These are phyloP conservation scores for Sphaeramia orbicularis DNA, from an alignment of 2,797 vertebrate species.

Conservation along the genomic window DNA sequence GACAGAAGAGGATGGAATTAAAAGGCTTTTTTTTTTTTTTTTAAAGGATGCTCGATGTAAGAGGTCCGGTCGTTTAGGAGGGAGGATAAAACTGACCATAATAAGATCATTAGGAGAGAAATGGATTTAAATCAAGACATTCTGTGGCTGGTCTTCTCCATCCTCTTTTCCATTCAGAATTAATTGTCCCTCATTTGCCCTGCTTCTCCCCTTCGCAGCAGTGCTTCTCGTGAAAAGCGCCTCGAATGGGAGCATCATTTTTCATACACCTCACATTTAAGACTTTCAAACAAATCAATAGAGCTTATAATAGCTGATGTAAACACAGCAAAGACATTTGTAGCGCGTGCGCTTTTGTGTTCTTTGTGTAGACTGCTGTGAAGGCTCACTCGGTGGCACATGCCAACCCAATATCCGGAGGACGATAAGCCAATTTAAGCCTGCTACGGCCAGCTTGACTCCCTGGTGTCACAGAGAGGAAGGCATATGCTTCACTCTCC, in stretches of 20 bases:
- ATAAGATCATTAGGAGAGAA: conserved; percentile 52
- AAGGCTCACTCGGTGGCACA: conserved; percentile 32
- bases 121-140: conserved; percentile 52
- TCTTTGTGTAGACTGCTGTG: conserved; percentile 12
- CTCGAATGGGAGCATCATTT: conserved; percentile 27
- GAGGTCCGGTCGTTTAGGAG: conserved; percentile 17
- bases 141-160: conserved; percentile 27
- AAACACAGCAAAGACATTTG: conserved; percentile 15
- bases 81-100: conserved; percentile 32
- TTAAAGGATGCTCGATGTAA: conserved; percentile 19
- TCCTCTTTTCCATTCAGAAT: conserved; percentile 36
- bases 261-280: conserved; percentile 18
- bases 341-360: conserved; percentile 4
- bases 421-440: conserved; percentile 54
- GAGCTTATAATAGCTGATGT: background rate
- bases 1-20: conserved; percentile 8
- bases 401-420: conserved; percentile 39
- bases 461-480: conserved; percentile 46
- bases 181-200: conserved; percentile 56
- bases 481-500: conserved; percentile 38
- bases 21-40: conserved; percentile 24
- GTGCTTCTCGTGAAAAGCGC: conserved; percentile 29
- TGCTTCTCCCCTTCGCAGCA: conserved; percentile 15
- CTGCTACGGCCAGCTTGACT: conserved; percentile 38
- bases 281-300: background rate